These are phyloP conservation scores for Sylvilagus bachmani DNA, from an alignment of 2,113 vertebrate genomes.

Conservation along the genomic window DNA sequence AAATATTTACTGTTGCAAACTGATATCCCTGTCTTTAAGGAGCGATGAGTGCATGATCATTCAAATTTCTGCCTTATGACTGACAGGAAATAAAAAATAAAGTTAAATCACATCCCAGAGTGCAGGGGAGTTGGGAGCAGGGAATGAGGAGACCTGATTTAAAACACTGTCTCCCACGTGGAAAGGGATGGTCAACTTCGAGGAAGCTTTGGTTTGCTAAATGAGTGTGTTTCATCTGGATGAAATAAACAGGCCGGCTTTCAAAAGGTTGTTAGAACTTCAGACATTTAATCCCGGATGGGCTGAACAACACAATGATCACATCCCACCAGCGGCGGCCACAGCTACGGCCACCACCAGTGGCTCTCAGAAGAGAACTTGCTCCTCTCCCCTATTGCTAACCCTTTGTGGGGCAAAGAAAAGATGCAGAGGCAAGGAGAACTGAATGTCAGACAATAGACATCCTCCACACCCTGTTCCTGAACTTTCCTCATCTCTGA, in stretches of 20 bases:
- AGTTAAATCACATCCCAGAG: constrained; percentile 24
- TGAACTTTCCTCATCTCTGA: constrained; percentile 93
- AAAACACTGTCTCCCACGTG: constrained; percentile 27
- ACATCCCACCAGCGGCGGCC: constrained; percentile 75
- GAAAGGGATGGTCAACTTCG: constrained; percentile 70
- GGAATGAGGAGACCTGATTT: not conserved
- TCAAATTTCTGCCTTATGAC: not conserved
- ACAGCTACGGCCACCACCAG: constrained; percentile 85
- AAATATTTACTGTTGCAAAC: constrained; percentile 67
- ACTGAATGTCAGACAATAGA: constrained; percentile 92
- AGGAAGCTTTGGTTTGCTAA: constrained; percentile 83
- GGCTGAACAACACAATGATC: constrained; percentile 83
- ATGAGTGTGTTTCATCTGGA: constrained; percentile 84
- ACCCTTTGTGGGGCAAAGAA: constrained; percentile 90
- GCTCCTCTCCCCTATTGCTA: constrained; percentile 90
- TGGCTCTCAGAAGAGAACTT: constrained; percentile 88
- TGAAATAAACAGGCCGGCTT: constrained; percentile 85
- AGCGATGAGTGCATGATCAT: not conserved
- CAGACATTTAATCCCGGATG: constrained; percentile 85
- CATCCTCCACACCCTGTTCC: constrained; percentile 89
- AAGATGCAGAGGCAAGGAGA: constrained; percentile 89
- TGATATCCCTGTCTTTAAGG: constrained; percentile 37
- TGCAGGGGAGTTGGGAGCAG: not conserved
- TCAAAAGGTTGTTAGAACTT: constrained; percentile 87
- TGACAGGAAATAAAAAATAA: not conserved